phyloP scores from a whole-genome alignment of 2,888 invertebrate species.

The Venusia cambrica region DNA sequence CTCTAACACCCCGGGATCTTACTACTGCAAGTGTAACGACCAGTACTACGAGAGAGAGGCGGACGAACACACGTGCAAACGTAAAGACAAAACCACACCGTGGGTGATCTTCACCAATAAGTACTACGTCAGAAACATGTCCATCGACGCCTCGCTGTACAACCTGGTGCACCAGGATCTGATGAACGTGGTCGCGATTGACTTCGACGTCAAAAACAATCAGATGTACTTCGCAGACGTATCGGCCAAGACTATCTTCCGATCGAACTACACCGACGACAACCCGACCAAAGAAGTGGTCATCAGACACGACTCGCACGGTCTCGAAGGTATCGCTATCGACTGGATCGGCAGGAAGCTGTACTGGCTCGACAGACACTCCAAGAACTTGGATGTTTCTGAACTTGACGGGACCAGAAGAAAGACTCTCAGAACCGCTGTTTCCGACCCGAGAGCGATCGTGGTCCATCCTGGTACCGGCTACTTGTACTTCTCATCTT shows the following conservation, averaged over 20 bases:
- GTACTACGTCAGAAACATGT: conserved; percentile 98
- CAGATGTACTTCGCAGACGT: conserved; percentile 98
- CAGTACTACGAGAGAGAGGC: conserved; percentile 92
- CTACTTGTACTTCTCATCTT: conserved; percentile 96
- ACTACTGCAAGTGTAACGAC: conserved; percentile 97
- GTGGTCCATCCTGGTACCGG: conserved; percentile 97
- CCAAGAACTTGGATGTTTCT: conserved; percentile 96
- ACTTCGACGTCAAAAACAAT: conserved; percentile 92
- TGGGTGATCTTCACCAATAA: conserved; percentile 98
- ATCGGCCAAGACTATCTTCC: conserved; percentile 95
- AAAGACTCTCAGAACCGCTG: conserved; percentile 92
- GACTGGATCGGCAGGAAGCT: conserved; percentile 98
- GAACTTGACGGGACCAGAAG: conserved; percentile 95
- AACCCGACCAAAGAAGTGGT: conserved; percentile 89
- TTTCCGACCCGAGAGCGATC: conserved; percentile 96
- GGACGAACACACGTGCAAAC: conserved; percentile 95
- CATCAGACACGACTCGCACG: conserved; percentile 95
- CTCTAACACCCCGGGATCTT: conserved; percentile 96
- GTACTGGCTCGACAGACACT: conserved; percentile 98
- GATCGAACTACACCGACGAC: conserved; percentile 83
- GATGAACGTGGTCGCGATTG: conserved; percentile 97
- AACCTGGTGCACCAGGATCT: conserved; percentile 95
- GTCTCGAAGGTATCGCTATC: conserved; percentile 97
- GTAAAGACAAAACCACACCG: conserved; percentile 89
- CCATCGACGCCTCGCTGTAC: conserved; percentile 91